Percentiles rank a stretch among this genome's conserved stretches.
phyloP scores from a whole-genome alignment of 2,797 vertebrate genomes.

The Takifugu rubripes region DNA sequence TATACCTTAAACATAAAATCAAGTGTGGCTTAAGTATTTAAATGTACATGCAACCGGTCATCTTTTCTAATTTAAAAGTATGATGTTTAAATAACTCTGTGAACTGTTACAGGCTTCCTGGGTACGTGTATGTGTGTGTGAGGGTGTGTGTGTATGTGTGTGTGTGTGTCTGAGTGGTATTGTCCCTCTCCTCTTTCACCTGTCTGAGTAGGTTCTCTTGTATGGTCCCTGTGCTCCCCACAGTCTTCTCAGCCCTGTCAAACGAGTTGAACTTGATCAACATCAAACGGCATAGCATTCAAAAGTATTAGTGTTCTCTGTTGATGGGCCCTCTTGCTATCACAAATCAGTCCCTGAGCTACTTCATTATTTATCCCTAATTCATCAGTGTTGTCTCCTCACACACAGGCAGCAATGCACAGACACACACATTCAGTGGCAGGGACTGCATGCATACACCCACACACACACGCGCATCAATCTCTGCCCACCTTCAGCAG shows the following conservation, averaged over 20 bases:
- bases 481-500: constrained; percentile 54
- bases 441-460: constrained; percentile 25
- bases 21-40: constrained; percentile 22
- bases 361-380: constrained; percentile 80
- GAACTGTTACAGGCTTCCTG: constrained; percentile 36
- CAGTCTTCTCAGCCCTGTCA: constrained; percentile 78
- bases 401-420: constrained; percentile 62
- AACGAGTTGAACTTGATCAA: constrained; percentile 78
- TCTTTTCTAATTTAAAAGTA: constrained; percentile 48
- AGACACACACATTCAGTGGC: constrained; percentile 61
- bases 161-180: constrained; percentile 72
- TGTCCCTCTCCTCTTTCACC: constrained; percentile 79
- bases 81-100: constrained; percentile 62
- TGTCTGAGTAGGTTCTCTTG: constrained; percentile 77
- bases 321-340: constrained; percentile 78
- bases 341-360: constrained; percentile 77
- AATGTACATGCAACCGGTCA: constrained; percentile 16
- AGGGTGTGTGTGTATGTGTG: constrained; percentile 48
- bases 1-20: constrained; percentile 22
- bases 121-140: constrained; percentile 20
- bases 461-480: constrained; percentile 52
- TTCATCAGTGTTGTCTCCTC: constrained; percentile 77
- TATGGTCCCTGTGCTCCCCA: constrained; percentile 71
- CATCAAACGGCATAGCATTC: constrained; percentile 80
- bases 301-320: constrained; percentile 81